Conservation (phyloP, 2,797 vertebrate species). For the Taeniopygia guttata region DNA sequence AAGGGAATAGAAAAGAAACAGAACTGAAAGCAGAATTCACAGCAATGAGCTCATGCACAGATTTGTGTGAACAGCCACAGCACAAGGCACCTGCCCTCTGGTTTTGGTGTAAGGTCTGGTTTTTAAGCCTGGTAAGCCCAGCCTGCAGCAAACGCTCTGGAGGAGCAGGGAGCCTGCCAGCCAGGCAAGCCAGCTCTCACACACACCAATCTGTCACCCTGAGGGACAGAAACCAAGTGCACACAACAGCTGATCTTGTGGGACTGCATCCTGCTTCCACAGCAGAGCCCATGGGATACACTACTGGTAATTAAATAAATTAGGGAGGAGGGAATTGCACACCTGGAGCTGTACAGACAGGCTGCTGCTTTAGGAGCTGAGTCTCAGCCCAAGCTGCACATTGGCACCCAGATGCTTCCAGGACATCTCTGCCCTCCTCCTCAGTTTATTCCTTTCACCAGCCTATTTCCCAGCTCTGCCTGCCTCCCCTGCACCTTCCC, state of each 20-base stretch:
- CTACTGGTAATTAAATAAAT: neutral
- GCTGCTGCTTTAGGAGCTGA: neutral
- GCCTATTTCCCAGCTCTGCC: neutral
- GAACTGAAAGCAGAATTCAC: neutral
- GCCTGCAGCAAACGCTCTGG: neutral
- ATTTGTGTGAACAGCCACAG: neutral
- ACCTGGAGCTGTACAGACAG: neutral
- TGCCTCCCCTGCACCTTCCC: neutral
- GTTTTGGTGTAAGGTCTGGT: neutral
- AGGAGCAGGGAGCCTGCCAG: neutral
- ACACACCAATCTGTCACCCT: neutral
- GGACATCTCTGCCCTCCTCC: neutral
- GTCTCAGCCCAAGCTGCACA: neutral
- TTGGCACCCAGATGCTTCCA: neutral
- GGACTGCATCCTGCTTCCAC: neutral
- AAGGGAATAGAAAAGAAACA: neutral
- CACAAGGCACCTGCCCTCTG: neutral
- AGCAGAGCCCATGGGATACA: accelerated
- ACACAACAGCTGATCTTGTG: neutral
- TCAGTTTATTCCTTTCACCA: neutral
- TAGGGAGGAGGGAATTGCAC: neutral
- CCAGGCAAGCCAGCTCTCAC: neutral
- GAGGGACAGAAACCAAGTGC: neutral
- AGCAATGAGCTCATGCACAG: neutral
- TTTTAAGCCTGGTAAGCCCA: neutral